Evolutionary conservation across 2,113 vertebrate genomes (phyloP).

Genomic region (Cololabis saira): DNA sequence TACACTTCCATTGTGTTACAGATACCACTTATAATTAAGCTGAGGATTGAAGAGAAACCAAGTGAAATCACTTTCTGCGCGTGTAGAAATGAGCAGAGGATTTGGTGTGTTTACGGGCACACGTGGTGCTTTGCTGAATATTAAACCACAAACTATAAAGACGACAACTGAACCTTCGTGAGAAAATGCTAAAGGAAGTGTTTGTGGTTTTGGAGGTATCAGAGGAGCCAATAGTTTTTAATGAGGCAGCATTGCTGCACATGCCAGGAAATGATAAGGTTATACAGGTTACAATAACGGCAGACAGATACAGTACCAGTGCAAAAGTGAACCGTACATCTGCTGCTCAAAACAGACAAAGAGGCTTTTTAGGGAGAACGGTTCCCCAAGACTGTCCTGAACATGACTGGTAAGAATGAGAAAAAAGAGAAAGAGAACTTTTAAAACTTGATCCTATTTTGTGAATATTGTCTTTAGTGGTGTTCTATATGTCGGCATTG

Average conservation of each 20-base stretch:
- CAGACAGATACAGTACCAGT: conserved; percentile 44
- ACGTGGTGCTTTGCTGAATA: conserved; percentile 68
- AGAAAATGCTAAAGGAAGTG: conserved; percentile 80
- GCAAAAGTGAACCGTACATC: conserved; percentile 5
- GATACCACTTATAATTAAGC: conserved; percentile 80
- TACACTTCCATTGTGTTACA: conserved; percentile 75
- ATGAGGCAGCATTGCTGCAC: conserved; percentile 72
- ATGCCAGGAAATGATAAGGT: conserved; percentile 75
- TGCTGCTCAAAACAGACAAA: conserved; percentile 13
- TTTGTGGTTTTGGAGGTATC: conserved; percentile 77
- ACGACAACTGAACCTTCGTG: conserved; percentile 66
- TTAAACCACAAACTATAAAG: conserved; percentile 79
- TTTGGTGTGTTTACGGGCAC: conserved; percentile 49
- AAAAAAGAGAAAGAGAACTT: conserved; percentile 15
- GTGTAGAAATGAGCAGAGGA: conserved; percentile 25
- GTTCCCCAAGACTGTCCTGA: conserved; percentile 15
- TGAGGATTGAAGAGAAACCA: conserved; percentile 73
- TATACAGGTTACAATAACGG: conserved; percentile 65
- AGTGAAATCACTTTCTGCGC: conserved; percentile 55
- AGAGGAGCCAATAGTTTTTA: conserved; percentile 72
- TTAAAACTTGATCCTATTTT: background rate
- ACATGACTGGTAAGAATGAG: conserved; percentile 59
- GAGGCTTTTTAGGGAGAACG: conserved; percentile 13
- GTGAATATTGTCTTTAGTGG: background rate
- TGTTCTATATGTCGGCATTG: conserved; percentile 10